phyloP scores from a whole-genome alignment of 1,140 invertebrate species.

The Campoletis sonorensis region DNA sequence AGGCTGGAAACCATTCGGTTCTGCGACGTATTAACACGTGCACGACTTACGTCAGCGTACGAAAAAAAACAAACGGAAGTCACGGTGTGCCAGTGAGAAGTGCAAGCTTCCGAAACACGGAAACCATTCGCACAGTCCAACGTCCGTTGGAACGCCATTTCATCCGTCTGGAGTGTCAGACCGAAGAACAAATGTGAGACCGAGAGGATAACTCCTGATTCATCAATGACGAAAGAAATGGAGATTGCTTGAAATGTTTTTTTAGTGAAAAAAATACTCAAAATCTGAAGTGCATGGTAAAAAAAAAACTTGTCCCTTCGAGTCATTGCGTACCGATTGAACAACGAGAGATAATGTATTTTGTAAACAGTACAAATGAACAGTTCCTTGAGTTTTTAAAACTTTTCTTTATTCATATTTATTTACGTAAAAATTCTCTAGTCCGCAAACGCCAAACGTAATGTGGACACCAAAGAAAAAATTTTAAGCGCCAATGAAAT shows the following conservation, averaged over 20 bases:
- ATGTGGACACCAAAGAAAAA: too few relatives aligned
- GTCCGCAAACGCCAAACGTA: too few relatives aligned
- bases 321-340: too few relatives aligned
- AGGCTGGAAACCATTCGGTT: slow-evolving; percentile 75
- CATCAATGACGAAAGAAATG: not conserved
- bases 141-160: slow-evolving; percentile 50
- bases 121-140: slow-evolving; percentile 40
- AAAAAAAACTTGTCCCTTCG: too few relatives aligned
- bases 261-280: not conserved
- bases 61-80: slow-evolving; percentile 61
- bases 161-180: slow-evolving; percentile 56
- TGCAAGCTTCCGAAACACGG: slow-evolving; percentile 60
- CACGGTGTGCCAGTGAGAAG: slow-evolving; percentile 55
- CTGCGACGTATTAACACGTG: slow-evolving; percentile 81
- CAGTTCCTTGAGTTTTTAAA: too few relatives aligned
- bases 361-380: too few relatives aligned
- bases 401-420: too few relatives aligned
- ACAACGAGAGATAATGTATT: too few relatives aligned
- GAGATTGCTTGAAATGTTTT: not conserved
- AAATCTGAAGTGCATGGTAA: not conserved
- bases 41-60: slow-evolving; percentile 79
- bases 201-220: not conserved
- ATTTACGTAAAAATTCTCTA: too few relatives aligned
- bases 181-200: slow-evolving; percentile 62
- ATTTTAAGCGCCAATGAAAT: too few relatives aligned